Conservation (phyloP, 2,113 vertebrate genomes). For the Microtus oregoni region DNA sequence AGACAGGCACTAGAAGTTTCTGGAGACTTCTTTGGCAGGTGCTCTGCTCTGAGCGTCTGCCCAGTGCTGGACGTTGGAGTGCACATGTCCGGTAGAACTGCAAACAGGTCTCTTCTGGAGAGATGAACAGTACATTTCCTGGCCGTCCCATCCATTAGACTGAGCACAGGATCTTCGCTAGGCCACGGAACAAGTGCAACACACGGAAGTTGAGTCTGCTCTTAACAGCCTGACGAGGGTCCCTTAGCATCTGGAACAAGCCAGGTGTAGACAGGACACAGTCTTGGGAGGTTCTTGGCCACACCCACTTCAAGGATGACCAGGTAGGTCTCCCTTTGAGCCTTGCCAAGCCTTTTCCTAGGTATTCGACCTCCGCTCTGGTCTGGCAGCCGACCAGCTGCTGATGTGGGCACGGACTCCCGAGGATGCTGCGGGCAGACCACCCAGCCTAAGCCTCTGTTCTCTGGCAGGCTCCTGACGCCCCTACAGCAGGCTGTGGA, state of each 20-base stretch:
- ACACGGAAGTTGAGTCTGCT: neutral
- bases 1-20: neutral
- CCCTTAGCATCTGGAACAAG: neutral
- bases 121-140: neutral
- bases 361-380: neutral
- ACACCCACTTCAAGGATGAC: neutral
- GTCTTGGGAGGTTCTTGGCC: too few species aligned
- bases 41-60: neutral
- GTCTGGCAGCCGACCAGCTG: neutral
- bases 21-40: neutral
- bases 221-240: neutral
- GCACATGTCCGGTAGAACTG: too few species aligned
- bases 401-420: neutral
- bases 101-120: neutral
- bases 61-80: rapidly evolving
- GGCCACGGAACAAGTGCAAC: neutral
- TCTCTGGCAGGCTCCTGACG: neutral
- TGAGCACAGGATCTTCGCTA: too few species aligned
- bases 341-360: neutral
- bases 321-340: too few species aligned
- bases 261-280: too few species aligned
- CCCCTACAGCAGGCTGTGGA: neutral
- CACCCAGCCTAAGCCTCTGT: neutral
- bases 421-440: neutral
- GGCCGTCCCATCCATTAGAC: neutral